Base-by-base conservation (phyloP, 2,888 invertebrate genomes). In the Dynastes hyllus region DNA sequence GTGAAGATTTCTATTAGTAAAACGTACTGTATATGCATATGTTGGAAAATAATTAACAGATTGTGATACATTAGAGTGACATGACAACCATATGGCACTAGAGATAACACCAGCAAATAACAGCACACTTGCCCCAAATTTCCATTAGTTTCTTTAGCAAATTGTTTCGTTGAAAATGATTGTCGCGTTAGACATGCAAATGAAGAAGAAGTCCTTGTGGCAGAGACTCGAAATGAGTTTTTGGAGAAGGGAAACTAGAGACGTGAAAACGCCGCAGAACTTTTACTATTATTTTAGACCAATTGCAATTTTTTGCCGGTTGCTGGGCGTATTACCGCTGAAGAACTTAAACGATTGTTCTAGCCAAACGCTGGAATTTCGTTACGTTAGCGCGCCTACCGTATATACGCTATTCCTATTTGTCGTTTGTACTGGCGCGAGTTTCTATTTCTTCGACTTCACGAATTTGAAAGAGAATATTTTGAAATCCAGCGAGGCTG, bases 281-380 rank as follows among this genome's bases (percentile, higher is more conserved):
- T 85, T 85, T 77, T 85, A 83, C 73, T 84, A 82, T 81, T 84
- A 84, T 70, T 84, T 84, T 61, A 80, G 83, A 53, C 85, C 84
- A 37, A 79, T 84, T 5, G 84, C 82, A 13, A 40, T 84, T 9
- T 55, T 82, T 6, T 81, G 81, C 67, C 84, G 83, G 81, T 16
- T 81, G 2, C 22, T 83, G 45, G 85, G 85, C 27, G 82, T 84
- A 6, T 81, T 84, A 71, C 83, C 85, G 13, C 53, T 85, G 29
- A 80, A 83, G 80, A 84, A 84, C 77, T 66, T 85, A 13, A 69
- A 79, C 13, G 71, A 51, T 51, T 45, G 71, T 0, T 80, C 82
- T 51, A 80, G 82, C 2, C 71, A 77, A 6, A 73, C 76, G 69
- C 70, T 84, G 58, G 76, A 76, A 66, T 83, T 81, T 40, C 51